Conservation (phyloP, 2,888 invertebrate species). For the Amorpha juglandis region DNA sequence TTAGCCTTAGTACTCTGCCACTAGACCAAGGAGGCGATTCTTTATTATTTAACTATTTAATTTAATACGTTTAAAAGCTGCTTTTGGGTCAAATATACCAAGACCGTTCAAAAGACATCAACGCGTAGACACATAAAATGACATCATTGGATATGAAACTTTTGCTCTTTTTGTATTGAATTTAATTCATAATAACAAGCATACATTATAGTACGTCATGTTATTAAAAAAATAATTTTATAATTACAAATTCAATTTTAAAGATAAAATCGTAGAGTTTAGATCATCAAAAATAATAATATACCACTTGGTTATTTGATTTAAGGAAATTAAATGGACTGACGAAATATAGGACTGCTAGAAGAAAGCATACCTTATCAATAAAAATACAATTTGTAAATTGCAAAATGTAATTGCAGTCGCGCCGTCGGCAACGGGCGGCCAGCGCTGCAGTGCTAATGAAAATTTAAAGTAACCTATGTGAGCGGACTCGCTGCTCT, state of each 20-base stretch:
- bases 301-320: not conserved
- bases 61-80: not conserved
- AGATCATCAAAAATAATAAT: not conserved
- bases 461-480: conserved; percentile 79
- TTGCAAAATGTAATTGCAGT: conserved; percentile 74
- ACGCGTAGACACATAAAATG: conserved; percentile 50
- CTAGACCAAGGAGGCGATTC: too few relatives aligned
- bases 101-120: conserved; percentile 71
- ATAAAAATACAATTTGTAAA: conserved; percentile 72
- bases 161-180: not conserved
- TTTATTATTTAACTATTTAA: not conserved
- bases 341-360: not conserved
- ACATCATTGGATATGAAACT: not conserved
- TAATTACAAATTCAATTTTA: too few relatives aligned
- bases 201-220: not conserved
- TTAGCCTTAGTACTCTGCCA: too few relatives aligned
- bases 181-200: not conserved
- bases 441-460: conserved; percentile 60
- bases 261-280: too few relatives aligned
- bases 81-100: not conserved
- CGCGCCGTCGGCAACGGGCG: conserved; percentile 42
- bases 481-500: conserved; percentile 45
- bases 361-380: conserved; percentile 52
- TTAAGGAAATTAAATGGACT: not conserved
- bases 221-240: too few relatives aligned